A percentile compares a stretch with the other conserved stretches of the same genome.
phyloP scores from a whole-genome alignment of 1,140 invertebrate genomes.

The Zaprionus taronus region DNA sequence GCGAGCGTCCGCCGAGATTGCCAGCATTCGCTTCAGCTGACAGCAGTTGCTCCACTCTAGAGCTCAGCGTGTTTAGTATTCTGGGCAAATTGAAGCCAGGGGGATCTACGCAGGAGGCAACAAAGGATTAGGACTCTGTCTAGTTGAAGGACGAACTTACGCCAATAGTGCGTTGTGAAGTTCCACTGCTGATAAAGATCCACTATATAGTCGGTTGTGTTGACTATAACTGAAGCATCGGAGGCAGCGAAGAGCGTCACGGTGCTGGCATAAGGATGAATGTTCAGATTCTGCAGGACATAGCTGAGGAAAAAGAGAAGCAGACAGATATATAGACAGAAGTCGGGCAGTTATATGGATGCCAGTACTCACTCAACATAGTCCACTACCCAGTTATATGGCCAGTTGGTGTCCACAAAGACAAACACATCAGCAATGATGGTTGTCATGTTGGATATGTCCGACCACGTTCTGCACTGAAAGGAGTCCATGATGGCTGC shows the following conservation, averaged over 20 bases:
- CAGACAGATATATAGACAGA: neutral
- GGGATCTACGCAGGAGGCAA: slow-evolving; percentile 38
- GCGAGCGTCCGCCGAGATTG: slow-evolving; percentile 85
- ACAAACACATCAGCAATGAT: slow-evolving; percentile 87
- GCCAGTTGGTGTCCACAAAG: slow-evolving; percentile 88
- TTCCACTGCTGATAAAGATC: slow-evolving; percentile 86
- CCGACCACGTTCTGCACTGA: slow-evolving; percentile 31
- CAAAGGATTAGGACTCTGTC: neutral
- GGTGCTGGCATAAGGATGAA: slow-evolving; percentile 88
- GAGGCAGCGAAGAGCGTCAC: slow-evolving; percentile 88
- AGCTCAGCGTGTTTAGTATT: slow-evolving; percentile 82
- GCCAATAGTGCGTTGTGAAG: slow-evolving; percentile 84
- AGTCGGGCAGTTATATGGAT: too few relatives aligned
- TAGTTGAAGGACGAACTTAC: slow-evolving; percentile 81
- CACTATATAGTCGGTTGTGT: slow-evolving; percentile 86
- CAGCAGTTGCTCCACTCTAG: slow-evolving; percentile 82
- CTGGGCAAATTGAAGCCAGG: slow-evolving; percentile 85
- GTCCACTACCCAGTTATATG: slow-evolving; percentile 86
- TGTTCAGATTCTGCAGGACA: slow-evolving; percentile 88
- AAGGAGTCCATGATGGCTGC: slow-evolving; percentile 61
- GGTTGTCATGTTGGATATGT: slow-evolving; percentile 84
- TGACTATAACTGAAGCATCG: slow-evolving; percentile 87
- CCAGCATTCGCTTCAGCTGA: slow-evolving; percentile 77
- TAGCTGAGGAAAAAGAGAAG: slow-evolving; percentile 80
- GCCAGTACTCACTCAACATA: slow-evolving; percentile 86